A percentile compares a stretch with the other conserved stretches of the same genome.
These are phyloP conservation scores for Drosophila trichaetosa DNA, from an alignment of 2,888 invertebrate species.

Conservation along the genomic window DNA sequence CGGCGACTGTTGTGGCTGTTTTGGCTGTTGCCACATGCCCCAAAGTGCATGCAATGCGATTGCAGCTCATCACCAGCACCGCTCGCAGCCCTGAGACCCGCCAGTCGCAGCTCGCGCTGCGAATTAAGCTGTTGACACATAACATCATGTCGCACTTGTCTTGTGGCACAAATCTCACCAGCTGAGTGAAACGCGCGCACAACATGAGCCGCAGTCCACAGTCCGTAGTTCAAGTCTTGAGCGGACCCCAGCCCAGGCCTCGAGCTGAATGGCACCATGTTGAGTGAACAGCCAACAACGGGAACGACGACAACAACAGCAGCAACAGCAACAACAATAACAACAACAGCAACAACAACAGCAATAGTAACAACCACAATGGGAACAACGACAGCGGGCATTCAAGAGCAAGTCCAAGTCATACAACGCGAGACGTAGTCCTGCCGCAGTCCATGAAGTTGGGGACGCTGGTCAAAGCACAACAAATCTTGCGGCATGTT, in stretches of 20 bases:
- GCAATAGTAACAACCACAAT: conserved; percentile 30
- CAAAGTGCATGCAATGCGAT: conserved; percentile 35
- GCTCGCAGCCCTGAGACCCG: conserved; percentile 28
- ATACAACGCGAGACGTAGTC: conserved; percentile 22
- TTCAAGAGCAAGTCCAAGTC: conserved; percentile 15
- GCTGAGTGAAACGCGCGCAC: conserved; percentile 79
- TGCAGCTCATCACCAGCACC: conserved; percentile 45
- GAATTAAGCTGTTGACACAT: conserved; percentile 85
- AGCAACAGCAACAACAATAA: conserved; percentile 33
- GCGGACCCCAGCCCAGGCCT: conserved; percentile 41
- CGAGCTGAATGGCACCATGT: conserved; percentile 73
- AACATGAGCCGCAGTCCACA: conserved; percentile 61
- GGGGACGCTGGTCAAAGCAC: conserved; percentile 60
- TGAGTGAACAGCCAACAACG: conserved; percentile 63
- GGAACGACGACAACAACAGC: conserved; percentile 54
- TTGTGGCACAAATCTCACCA: conserved; percentile 79
- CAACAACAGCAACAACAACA: conserved; percentile 46
- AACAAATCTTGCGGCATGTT: conserved; percentile 77
- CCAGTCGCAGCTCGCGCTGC: conserved; percentile 68
- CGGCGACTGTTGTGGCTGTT: conserved; percentile 12
- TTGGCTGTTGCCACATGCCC: conserved; percentile 41
- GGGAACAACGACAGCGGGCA: conserved; percentile 31
- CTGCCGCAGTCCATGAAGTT: conserved; percentile 25
- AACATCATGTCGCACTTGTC: conserved; percentile 85
- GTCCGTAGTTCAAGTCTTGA: conserved; percentile 44